Evolutionary conservation across 1,140 invertebrate genomes (phyloP).

Genomic region (Saccostrea echinata): DNA sequence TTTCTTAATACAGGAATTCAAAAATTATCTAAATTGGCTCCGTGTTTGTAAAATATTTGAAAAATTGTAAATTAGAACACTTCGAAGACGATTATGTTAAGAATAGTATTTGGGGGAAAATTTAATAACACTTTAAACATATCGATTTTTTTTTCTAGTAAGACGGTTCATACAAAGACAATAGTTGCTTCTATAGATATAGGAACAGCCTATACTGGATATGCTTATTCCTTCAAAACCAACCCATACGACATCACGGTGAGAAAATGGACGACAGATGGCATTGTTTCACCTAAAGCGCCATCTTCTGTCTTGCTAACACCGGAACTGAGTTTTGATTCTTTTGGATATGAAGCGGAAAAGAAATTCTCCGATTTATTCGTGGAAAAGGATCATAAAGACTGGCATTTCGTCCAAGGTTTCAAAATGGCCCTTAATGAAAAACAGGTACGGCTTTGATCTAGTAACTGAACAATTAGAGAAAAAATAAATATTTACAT

Average conservation of each 20-base stretch:
- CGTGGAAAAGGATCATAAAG: slow-evolving; percentile 79
- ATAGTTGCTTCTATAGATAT: slow-evolving; percentile 19
- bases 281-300: neutral
- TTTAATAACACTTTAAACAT: no score
- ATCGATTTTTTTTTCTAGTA: neutral
- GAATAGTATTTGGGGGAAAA: no score
- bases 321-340: neutral
- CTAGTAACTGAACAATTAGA: no score
- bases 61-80: no score
- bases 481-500: no score
- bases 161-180: neutral
- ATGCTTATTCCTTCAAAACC: slow-evolving; percentile 10
- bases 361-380: slow-evolving; percentile 79
- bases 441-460: slow-evolving; percentile 76
- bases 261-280: slow-evolving; percentile 14
- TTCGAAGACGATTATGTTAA: no score
- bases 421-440: slow-evolving; percentile 84
- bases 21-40: no score
- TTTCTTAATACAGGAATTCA: no score
- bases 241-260: neutral
- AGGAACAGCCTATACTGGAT: slow-evolving; percentile 30
- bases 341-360: slow-evolving; percentile 40
- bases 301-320: slow-evolving; percentile 26
- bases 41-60: no score
- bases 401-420: slow-evolving; percentile 83